Evolutionary conservation across 53 echinoderm and acorn worm species (phyloP), one percentile per base, ranked within the genome.

Genomic region (Mesocentrotus franciscanus): DNA sequence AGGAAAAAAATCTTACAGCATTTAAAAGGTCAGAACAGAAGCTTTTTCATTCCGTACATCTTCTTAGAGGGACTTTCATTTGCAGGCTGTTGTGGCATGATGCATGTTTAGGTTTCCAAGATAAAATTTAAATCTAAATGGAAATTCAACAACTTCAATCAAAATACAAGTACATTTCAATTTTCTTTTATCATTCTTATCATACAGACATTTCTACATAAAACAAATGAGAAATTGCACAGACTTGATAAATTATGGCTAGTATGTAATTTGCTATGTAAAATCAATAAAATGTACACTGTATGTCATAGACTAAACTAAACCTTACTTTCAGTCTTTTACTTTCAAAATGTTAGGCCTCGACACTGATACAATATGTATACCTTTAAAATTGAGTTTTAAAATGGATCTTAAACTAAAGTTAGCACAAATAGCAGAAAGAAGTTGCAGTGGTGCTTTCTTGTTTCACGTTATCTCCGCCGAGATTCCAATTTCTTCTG

Each of bases 401-500:
- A 17, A 1, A 39, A 18, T 81, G 81, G 20, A 20, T 81, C 36
- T 81, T 18, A 7, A 81, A 16, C 81, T 12, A 81, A 18, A 18
- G 42, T 81, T 36, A 42, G 15, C 29, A 42, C 20, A 81, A 76
- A 68, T 36, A 42, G 15, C 29, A 42, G 42, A 81, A 76, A 68
- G 26, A 24, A 5, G 36, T 81, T 81, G 81, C 81, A 42, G 36
- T 18, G 20, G 81, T 42, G 42, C 81, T 42, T 33, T 42, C 36
- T 32, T 76, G 20, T 18, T 22, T 39, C 42, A 90, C 30, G 95
- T 96, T 95, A 96, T 96, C 96, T 96, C 9, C 85, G 26, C 57
- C 94, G 97, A 93, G 95, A 95, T 92, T 98, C 98, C 85, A 97
- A 85, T 91, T 98, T 98, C 90, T 93, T 97, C 94, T 95, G 95